These are phyloP conservation scores for Phrynosoma platyrhinos DNA, from an alignment of 2,113 vertebrate species.

Conservation along the genomic window DNA sequence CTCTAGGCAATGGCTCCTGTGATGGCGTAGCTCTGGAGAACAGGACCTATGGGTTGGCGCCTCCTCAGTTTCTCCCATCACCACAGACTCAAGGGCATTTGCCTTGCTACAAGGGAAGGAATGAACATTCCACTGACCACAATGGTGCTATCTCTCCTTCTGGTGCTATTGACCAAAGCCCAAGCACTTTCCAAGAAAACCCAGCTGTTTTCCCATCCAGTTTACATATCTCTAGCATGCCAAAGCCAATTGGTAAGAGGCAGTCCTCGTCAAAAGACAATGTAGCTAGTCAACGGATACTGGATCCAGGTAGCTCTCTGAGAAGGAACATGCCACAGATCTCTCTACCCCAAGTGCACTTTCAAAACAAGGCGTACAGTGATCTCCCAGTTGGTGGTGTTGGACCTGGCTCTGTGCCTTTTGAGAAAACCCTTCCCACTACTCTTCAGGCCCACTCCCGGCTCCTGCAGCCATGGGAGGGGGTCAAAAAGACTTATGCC, in stretches of 20 bases:
- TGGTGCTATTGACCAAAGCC: constrained; percentile 83
- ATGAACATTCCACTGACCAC: constrained; percentile 77
- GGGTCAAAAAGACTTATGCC: constrained; percentile 80
- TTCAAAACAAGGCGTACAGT: constrained; percentile 84
- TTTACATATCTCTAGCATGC: constrained; percentile 80
- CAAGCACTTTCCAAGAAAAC: constrained; percentile 84
- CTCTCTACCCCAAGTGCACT: constrained; percentile 86
- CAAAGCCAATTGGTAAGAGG: constrained; percentile 80
- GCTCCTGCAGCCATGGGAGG: constrained; percentile 88
- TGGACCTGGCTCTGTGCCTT: constrained; percentile 76
- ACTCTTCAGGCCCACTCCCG: constrained; percentile 72
- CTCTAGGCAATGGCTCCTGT: constrained; percentile 71
- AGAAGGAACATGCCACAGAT: constrained; percentile 83
- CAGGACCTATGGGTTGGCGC: constrained; percentile 74
- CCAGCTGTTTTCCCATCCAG: constrained; percentile 79
- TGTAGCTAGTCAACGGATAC: constrained; percentile 78
- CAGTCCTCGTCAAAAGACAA: constrained; percentile 76
- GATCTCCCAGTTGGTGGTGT: constrained; percentile 70
- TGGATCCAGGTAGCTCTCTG: constrained; percentile 81
- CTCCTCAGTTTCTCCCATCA: constrained; percentile 77
- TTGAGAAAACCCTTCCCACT: constrained; percentile 80
- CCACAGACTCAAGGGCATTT: constrained; percentile 66
- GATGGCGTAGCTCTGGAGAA: constrained; percentile 76
- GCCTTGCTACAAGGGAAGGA: constrained; percentile 81
- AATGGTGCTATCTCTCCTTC: constrained; percentile 80